Percentiles rank a stretch among this genome's conserved stretches.
Conservation (phyloP, 1,140 invertebrate species). For the Bombus haemorrhoidalis region DNA sequence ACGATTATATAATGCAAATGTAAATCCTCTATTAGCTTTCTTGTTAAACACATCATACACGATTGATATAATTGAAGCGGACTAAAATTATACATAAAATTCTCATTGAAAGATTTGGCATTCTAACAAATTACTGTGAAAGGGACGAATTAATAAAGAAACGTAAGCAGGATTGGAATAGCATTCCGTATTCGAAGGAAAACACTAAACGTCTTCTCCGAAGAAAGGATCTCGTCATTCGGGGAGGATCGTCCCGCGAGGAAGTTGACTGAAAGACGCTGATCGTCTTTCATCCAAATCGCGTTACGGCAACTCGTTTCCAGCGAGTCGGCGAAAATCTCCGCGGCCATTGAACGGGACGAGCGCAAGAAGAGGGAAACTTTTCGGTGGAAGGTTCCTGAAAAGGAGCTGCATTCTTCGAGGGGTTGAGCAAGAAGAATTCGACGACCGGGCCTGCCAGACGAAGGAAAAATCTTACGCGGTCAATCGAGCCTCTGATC, state of each 20-base stretch:
- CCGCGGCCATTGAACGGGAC: slow-evolving; percentile 12
- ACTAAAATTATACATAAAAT: too few species aligned
- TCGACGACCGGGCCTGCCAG: neutral
- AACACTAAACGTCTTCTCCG: neutral
- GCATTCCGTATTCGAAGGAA: neutral
- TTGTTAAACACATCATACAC: too few species aligned
- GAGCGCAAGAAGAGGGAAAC: slow-evolving; percentile 4
- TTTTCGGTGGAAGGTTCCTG: slow-evolving; percentile 2
- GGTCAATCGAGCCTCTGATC: slow-evolving; percentile 61
- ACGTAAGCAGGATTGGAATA: neutral
- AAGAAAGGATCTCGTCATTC: neutral
- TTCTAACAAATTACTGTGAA: neutral
- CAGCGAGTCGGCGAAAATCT: slow-evolving; percentile 49
- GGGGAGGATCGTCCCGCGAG: neutral
- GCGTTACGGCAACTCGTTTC: slow-evolving; percentile 42
- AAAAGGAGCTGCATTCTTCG: slow-evolving; percentile 16
- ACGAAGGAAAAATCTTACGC: slow-evolving; percentile 46
- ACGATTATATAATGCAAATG: too few species aligned
- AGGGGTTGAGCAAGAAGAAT: slow-evolving; percentile 24
- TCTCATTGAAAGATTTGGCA: too few species aligned
- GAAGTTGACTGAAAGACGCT: slow-evolving; percentile 25
- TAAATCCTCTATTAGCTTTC: too few species aligned
- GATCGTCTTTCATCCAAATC: slow-evolving; percentile 52
- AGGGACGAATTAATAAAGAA: neutral
- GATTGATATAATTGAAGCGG: too few species aligned